phyloP scores from a whole-genome alignment of 2,797 vertebrate species.

The Lacerta bilineata region DNA sequence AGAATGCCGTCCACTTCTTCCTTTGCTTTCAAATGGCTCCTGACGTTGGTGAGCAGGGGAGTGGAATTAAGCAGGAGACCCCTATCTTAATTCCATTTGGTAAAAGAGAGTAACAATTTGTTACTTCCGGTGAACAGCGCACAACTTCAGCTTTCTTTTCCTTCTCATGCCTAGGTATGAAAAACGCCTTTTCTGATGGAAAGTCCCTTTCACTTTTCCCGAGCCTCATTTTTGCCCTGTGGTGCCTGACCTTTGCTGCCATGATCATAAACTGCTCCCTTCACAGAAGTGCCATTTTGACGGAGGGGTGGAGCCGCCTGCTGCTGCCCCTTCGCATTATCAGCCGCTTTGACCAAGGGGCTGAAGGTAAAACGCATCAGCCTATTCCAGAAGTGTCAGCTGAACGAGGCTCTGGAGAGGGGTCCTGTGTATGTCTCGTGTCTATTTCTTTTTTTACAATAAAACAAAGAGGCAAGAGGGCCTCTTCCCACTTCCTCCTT shows the following conservation, averaged over 20 bases:
- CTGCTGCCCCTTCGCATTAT: neutral
- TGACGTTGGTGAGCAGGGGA: neutral
- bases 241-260: neutral
- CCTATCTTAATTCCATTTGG: neutral
- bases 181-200: constrained; percentile 93
- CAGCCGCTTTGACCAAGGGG: constrained; percentile 44
- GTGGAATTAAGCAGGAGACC: neutral
- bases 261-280: constrained; percentile 27
- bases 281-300: constrained; percentile 68
- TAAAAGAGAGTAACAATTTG: neutral
- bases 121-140: too few relatives aligned
- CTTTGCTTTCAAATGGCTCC: neutral
- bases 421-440: constrained; percentile 13
- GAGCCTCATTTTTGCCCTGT: constrained; percentile 45
- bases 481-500: neutral
- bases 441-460: constrained; percentile 72
- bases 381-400: constrained; percentile 29
- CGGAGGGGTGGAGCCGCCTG: constrained; percentile 35
- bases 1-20: neutral
- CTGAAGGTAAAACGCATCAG: neutral
- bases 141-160: neutral
- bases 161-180: constrained; percentile 86
- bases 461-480: constrained; percentile 61
- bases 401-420: constrained; percentile 18
- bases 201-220: constrained; percentile 30